Evolutionary conservation across 1,140 invertebrate genomes (phyloP).

Genomic region (Ooceraea biroi): DNA sequence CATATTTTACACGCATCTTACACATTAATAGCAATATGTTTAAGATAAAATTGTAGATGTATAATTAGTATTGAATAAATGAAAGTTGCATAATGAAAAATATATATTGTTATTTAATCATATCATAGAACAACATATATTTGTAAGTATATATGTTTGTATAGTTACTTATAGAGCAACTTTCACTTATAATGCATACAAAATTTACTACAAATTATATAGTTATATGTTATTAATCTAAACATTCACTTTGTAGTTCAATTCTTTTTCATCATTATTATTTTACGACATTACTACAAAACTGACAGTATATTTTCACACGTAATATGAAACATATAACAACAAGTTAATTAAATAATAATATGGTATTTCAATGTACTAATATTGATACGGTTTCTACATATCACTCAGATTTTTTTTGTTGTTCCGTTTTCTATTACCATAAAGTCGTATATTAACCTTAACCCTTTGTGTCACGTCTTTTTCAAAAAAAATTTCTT

Average conservation of each 20-base stretch:
- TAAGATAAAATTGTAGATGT: slow-evolving; percentile 75
- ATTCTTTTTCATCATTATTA: slow-evolving; percentile 67
- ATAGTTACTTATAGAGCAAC: slow-evolving; percentile 72
- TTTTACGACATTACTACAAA: slow-evolving; percentile 28
- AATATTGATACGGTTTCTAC: slow-evolving; percentile 30
- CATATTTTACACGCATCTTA: slow-evolving; percentile 79
- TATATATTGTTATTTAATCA: slow-evolving; percentile 24
- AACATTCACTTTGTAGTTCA: slow-evolving; percentile 82
- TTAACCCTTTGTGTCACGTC: too few species aligned
- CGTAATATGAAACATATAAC: slow-evolving; percentile 6
- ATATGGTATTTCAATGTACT: slow-evolving; percentile 25
- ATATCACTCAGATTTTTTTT: neutral
- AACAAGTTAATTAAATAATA: slow-evolving; percentile 34
- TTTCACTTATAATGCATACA: slow-evolving; percentile 83
- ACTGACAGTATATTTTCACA: slow-evolving; percentile 44
- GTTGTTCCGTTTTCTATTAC: slow-evolving; percentile 8
- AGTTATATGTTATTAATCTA: slow-evolving; percentile 82
- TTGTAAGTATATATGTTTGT: neutral
- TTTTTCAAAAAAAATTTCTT: too few species aligned
- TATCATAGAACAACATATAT: slow-evolving; percentile 11
- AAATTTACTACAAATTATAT: slow-evolving; percentile 81
- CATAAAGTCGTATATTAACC: slow-evolving; percentile 25
- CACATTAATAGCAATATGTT: slow-evolving; percentile 79
- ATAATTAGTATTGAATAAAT: slow-evolving; percentile 80
- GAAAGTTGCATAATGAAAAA: slow-evolving; percentile 77